A percentile compares a stretch with the other conserved stretches of the same genome.
phyloP scores from a whole-genome alignment of 2,797 vertebrate genomes.

The Acanthurus lineatus region DNA sequence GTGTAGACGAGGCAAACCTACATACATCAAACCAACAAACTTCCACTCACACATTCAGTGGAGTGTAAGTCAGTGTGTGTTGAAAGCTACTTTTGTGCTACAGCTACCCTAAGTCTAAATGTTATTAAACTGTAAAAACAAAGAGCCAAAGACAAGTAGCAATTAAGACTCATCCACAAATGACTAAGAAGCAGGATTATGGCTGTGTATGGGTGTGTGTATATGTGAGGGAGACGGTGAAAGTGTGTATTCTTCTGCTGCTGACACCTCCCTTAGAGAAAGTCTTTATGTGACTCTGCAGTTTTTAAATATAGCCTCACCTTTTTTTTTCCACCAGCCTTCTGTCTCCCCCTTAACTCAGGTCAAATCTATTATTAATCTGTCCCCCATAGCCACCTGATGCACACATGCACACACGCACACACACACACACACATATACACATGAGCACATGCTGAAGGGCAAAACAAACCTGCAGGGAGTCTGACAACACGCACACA shows the following conservation, averaged over 20 bases:
- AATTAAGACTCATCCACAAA: slow-evolving; percentile 24
- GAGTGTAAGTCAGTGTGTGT: neutral
- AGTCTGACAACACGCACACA: slow-evolving; percentile 36
- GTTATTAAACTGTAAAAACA: slow-evolving; percentile 7
- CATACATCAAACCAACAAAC: neutral
- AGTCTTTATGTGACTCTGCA: slow-evolving; percentile 54
- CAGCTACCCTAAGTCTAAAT: neutral
- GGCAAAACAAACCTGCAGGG: slow-evolving; percentile 59
- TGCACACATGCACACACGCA: slow-evolving; percentile 37
- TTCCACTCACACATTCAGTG: neutral
- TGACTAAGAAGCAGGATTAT: slow-evolving; percentile 11
- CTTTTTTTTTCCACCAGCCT: slow-evolving; percentile 34
- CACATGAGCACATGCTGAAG: slow-evolving; percentile 35
- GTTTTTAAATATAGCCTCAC: slow-evolving; percentile 65
- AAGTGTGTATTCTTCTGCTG: slow-evolving; percentile 8
- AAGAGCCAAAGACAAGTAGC: slow-evolving; percentile 19
- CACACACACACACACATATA: slow-evolving; percentile 39
- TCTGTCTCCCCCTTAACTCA: slow-evolving; percentile 52
- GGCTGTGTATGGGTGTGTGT: neutral
- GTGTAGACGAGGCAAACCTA: neutral
- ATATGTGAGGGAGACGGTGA: neutral
- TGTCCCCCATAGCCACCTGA: slow-evolving; percentile 56
- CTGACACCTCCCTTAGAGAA: slow-evolving; percentile 26
- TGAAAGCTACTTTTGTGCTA: neutral
- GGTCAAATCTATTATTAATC: slow-evolving; percentile 76